phyloP scores from a whole-genome alignment of 1,140 invertebrate genomes.

The Drosophila rhopaloa region DNA sequence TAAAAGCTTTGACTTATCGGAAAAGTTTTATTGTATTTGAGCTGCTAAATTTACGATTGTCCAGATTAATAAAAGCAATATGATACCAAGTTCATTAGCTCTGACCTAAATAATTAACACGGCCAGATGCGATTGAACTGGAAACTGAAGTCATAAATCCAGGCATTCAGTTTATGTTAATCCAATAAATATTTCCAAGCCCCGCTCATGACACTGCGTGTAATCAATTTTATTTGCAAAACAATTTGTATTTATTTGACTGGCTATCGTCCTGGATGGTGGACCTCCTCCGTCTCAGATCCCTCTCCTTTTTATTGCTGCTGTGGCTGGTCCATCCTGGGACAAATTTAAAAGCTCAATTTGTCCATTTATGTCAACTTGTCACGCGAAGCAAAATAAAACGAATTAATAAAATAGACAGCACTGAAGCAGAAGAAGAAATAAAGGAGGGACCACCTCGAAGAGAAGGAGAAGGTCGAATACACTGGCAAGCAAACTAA shows the following conservation, averaged over 20 bases:
- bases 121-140: background rate
- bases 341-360: slow-evolving; percentile 83
- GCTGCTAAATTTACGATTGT: background rate
- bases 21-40: background rate
- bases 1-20: background rate
- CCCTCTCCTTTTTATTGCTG: background rate
- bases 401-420: slow-evolving; percentile 79
- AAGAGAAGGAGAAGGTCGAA: background rate
- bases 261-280: slow-evolving; percentile 55
- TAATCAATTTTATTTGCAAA: slow-evolving; percentile 79
- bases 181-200: slow-evolving; percentile 70
- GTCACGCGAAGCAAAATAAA: slow-evolving; percentile 81
- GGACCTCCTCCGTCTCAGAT: slow-evolving; percentile 28
- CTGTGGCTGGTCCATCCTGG: slow-evolving; percentile 44
- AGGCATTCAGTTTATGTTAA: slow-evolving; percentile 70
- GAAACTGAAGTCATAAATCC: slow-evolving; percentile 45
- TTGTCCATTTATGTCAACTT: slow-evolving; percentile 83
- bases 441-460: slow-evolving; percentile 14
- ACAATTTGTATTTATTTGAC: slow-evolving; percentile 75
- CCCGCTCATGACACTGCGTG: slow-evolving; percentile 35
- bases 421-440: slow-evolving; percentile 32
- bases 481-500: background rate
- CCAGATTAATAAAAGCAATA: background rate
- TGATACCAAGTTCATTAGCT: slow-evolving; percentile 4
- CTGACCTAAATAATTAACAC: slow-evolving; percentile 38